phyloP scores from a whole-genome alignment of 2,797 vertebrate genomes.

The Morelia viridis region DNA sequence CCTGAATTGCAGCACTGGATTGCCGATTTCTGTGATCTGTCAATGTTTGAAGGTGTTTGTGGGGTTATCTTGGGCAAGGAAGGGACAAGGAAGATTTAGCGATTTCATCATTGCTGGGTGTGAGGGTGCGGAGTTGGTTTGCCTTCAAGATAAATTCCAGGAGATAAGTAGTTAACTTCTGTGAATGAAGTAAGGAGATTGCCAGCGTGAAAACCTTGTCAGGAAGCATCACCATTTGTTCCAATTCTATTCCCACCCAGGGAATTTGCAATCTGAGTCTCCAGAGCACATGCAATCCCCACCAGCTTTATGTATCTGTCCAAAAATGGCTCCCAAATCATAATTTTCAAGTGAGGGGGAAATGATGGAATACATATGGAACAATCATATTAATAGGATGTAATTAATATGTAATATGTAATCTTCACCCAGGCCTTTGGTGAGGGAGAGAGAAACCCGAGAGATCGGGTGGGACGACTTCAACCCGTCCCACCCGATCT shows the following conservation, averaged over 20 bases:
- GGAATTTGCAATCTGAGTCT: neutral
- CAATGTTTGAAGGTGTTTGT: neutral
- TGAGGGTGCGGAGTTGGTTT: neutral
- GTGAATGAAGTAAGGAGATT: neutral
- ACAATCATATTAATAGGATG: too few relatives aligned
- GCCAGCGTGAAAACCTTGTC: neutral
- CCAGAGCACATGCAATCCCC: neutral
- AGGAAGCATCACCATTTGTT: neutral
- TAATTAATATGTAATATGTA: too few relatives aligned
- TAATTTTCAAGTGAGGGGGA: neutral
- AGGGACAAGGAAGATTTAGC: too few relatives aligned
- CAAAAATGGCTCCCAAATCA: neutral
- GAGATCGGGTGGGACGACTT: too few relatives aligned
- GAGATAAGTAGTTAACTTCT: neutral
- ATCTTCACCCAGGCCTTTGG: too few relatives aligned
- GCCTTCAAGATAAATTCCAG: neutral
- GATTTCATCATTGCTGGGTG: neutral
- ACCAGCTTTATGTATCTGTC: neutral
- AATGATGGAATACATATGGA: neutral
- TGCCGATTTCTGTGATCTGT: neutral
- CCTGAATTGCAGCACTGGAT: neutral
- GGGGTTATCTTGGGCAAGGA: too few relatives aligned
- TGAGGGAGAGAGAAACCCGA: too few relatives aligned
- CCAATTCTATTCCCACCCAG: neutral
- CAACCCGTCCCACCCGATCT: too few relatives aligned